These are phyloP conservation scores for Cryptotermes secundus DNA, from an alignment of 1,140 invertebrate species.

Conservation along the genomic window DNA sequence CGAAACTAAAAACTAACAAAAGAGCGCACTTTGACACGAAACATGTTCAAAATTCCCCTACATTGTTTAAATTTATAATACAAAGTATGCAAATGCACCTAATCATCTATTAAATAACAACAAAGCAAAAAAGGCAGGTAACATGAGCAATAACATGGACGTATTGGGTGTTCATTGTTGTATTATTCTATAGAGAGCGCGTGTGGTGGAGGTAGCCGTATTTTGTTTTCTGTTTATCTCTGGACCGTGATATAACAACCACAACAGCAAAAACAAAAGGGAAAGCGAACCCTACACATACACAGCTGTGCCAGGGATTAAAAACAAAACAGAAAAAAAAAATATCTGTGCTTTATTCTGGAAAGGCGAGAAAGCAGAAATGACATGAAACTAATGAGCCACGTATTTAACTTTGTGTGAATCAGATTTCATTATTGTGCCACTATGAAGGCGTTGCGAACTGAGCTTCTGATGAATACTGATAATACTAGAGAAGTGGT, in stretches of 20 bases:
- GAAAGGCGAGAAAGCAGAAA: background rate
- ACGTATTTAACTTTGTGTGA: background rate
- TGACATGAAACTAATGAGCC: conserved; percentile 12
- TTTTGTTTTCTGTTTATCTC: background rate
- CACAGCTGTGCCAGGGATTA: background rate
- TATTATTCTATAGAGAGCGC: conserved; percentile 8
- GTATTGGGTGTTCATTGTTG: background rate
- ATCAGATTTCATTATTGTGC: background rate
- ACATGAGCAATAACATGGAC: background rate
- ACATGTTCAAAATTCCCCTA: background rate
- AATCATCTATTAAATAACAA: background rate
- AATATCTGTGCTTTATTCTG: background rate
- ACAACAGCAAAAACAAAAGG: background rate
- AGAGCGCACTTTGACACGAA: background rate
- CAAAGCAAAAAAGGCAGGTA: background rate
- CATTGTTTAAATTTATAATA: conserved; percentile 12
- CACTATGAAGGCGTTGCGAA: background rate
- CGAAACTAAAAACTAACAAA: background rate
- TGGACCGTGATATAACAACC: background rate
- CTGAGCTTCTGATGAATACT: no score
- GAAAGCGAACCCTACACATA: background rate
- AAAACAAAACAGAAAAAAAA: background rate
- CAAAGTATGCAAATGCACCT: background rate
- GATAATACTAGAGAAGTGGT: no score
- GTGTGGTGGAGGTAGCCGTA: background rate